These are phyloP conservation scores for Ambastaia sidthimunki DNA, from an alignment of 2,797 vertebrate species.

Conservation along the genomic window DNA sequence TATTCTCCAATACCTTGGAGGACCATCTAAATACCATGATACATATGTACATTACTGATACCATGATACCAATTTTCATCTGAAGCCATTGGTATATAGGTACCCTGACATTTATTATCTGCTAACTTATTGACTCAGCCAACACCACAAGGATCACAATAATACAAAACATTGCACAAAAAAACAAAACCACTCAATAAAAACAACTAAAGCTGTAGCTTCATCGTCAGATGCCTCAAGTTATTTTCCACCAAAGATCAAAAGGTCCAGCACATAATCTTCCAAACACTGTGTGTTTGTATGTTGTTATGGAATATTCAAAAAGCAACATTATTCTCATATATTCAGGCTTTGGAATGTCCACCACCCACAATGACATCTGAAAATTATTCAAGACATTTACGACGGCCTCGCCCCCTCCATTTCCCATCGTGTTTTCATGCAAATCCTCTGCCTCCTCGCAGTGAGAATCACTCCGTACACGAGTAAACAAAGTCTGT, in stretches of 20 bases:
- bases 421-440: not conserved
- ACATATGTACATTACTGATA: not conserved
- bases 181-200: not conserved
- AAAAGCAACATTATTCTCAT: conserved; percentile 43
- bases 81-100: not conserved
- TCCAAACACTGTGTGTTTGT: not conserved
- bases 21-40: not conserved
- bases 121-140: too few relatives aligned
- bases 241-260: not conserved
- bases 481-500: conserved; percentile 9
- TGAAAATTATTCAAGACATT: conserved; percentile 41
- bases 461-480: conserved; percentile 4
- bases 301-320: not conserved
- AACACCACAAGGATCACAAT: too few relatives aligned
- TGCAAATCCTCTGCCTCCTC: not conserved
- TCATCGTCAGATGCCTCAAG: not conserved
- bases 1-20: not conserved
- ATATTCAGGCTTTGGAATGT: conserved; percentile 37
- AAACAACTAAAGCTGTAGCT: not conserved
- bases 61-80: not conserved
- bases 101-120: too few relatives aligned
- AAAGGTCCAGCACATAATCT: not conserved
- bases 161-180: too few relatives aligned
- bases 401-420: conserved; percentile 26
- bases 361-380: conserved; percentile 32